These are phyloP conservation scores for Agonopterix alstromeriana DNA, from an alignment of 2,888 invertebrate genomes.

Conservation along the genomic window DNA sequence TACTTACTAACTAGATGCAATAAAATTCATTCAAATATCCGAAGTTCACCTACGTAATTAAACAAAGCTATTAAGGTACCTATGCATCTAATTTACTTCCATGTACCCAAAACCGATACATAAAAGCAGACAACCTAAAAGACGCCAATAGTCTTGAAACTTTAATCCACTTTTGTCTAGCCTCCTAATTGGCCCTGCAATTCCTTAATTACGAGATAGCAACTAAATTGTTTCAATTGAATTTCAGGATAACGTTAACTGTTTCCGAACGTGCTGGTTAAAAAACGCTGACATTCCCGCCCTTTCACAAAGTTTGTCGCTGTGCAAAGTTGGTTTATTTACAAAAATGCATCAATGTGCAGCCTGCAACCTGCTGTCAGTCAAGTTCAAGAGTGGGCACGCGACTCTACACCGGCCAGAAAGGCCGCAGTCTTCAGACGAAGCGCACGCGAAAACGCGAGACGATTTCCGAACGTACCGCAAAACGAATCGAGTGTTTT, in stretches of 20 bases:
- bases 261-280: slow-evolving; percentile 13
- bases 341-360: slow-evolving; percentile 55
- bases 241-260: slow-evolving; percentile 11
- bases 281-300: slow-evolving; percentile 5
- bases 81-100: too few species aligned
- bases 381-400: slow-evolving; percentile 63
- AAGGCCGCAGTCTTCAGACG: slow-evolving; percentile 47
- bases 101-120: too few species aligned
- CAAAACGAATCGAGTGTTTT: slow-evolving; percentile 28
- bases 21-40: too few species aligned
- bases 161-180: slow-evolving; percentile 2
- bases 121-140: not conserved
- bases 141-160: not conserved
- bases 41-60: too few species aligned
- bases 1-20: too few species aligned
- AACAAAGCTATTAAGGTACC: too few species aligned
- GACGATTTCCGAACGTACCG: slow-evolving; percentile 15
- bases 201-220: slow-evolving; percentile 15
- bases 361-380: slow-evolving; percentile 53
- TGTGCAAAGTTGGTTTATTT: too few species aligned
- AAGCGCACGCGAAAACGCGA: slow-evolving; percentile 38
- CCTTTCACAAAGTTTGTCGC: not conserved
- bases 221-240: slow-evolving; percentile 10
- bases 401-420: slow-evolving; percentile 38
- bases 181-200: slow-evolving; percentile 14